These are phyloP conservation scores for Helarctos malayanus DNA, from an alignment of 2,797 vertebrate genomes.

Conservation along the genomic window DNA sequence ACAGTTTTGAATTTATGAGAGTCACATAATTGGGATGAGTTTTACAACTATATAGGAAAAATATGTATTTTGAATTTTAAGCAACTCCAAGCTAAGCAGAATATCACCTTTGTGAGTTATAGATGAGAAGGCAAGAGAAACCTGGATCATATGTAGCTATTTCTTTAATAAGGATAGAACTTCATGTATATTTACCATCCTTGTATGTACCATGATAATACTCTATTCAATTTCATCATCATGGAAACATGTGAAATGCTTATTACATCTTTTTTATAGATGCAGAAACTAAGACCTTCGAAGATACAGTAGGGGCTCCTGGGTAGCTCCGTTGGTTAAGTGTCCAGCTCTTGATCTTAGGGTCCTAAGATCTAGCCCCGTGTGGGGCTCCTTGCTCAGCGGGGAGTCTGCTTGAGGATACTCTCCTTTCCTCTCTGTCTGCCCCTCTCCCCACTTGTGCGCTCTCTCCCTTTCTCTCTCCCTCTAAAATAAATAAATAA, in stretches of 20 bases:
- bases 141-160: background rate
- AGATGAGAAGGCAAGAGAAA: background rate
- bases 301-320: background rate
- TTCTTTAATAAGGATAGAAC: background rate
- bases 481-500: background rate
- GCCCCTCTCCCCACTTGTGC: background rate
- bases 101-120: background rate
- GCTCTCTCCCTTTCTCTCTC: background rate
- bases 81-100: background rate
- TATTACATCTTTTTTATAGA: background rate
- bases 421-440: background rate
- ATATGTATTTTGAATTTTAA: slow-evolving; percentile 17
- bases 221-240: background rate
- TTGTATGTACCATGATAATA: background rate
- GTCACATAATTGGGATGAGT: background rate
- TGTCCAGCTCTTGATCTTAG: background rate
- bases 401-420: background rate
- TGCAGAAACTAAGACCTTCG: background rate
- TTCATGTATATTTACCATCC: background rate
- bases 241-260: background rate
- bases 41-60: slow-evolving; percentile 2
- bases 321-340: background rate
- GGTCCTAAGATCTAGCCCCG: background rate
- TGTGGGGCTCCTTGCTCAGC: background rate
- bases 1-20: slow-evolving; percentile 36